Percentiles rank a stretch among this genome's conserved stretches.
Conservation (phyloP, 2,113 vertebrate genomes). For the Hemiprocne comata region DNA sequence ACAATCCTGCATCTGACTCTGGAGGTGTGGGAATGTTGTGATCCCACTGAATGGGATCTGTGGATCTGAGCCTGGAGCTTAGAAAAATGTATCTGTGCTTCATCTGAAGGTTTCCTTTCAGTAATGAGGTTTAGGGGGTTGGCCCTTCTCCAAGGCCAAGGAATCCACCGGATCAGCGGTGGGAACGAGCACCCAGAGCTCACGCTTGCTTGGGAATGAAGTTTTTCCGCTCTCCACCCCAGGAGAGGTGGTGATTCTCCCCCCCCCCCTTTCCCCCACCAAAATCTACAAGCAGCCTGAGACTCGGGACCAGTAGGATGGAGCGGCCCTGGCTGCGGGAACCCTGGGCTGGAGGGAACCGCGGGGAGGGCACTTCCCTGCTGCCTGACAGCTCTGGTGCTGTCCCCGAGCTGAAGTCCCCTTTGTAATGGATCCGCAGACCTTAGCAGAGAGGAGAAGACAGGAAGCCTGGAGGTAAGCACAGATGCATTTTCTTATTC, state of each 20-base stretch:
- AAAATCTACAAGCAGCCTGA: not conserved
- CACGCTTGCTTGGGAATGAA: not conserved
- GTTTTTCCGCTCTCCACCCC: not conserved
- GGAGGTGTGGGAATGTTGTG: rapidly evolving
- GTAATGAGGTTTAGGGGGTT: not conserved
- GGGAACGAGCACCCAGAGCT: not conserved
- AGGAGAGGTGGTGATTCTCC: conserved; percentile 41
- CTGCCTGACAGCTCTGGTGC: conserved; percentile 51
- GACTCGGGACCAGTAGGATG: conserved; percentile 44
- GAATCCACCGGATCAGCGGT: not conserved
- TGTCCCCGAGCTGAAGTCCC: conserved; percentile 54
- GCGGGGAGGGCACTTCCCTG: conserved; percentile 26
- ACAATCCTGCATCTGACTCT: rapidly evolving
- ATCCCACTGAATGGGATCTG: not conserved
- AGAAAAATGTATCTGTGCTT: conserved; percentile 29
- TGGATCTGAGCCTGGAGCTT: conserved; percentile 26
- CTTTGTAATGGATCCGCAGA: conserved; percentile 56
- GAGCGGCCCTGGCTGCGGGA: conserved; percentile 30
- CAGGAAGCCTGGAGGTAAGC: conserved; percentile 62
- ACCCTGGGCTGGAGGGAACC: conserved; percentile 29
- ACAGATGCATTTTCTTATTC: conserved; percentile 17
- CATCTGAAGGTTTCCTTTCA: conserved; percentile 15
- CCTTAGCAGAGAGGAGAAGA: conserved; percentile 57
- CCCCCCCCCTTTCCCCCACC: conserved; percentile 39
- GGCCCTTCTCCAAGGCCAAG: not conserved